Percentiles rank a stretch among this genome's conserved stretches.
Conservation (phyloP, 2,113 vertebrate species). For the Brachyhypopomus occidentalis region DNA sequence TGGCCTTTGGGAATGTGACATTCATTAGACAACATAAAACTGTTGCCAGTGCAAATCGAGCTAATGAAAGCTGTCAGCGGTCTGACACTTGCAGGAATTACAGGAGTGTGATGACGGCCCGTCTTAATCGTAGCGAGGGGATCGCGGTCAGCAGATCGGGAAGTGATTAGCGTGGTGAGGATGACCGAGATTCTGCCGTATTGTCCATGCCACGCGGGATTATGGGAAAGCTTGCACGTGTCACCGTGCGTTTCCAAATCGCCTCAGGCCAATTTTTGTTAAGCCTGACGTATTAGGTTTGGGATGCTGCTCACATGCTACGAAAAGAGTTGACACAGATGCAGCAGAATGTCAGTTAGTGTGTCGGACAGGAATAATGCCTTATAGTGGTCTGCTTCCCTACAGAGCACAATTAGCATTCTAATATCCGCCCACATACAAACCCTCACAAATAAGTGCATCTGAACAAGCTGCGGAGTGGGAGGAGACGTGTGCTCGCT, state of each 20-base stretch:
- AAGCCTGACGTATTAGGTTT: background rate
- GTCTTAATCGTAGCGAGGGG: slow-evolving; percentile 40
- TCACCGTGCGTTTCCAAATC: background rate
- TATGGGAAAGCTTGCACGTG: background rate
- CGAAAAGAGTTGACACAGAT: background rate
- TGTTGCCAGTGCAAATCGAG: slow-evolving; percentile 51
- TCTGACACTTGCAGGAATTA: slow-evolving; percentile 56
- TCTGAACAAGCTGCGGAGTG: background rate
- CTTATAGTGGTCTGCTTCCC: background rate
- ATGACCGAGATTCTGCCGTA: background rate
- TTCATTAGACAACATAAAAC: slow-evolving; percentile 67
- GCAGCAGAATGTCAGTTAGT: background rate
- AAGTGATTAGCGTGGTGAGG: background rate
- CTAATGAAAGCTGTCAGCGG: slow-evolving; percentile 57
- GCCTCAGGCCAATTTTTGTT: background rate
- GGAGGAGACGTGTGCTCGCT: background rate
- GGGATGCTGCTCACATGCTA: background rate
- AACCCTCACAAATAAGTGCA: background rate
- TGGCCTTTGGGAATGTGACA: slow-evolving; percentile 67
- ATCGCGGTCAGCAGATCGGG: slow-evolving; percentile 2
- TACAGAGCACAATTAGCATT: background rate
- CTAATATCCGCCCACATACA: background rate
- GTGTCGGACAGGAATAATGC: too few species aligned
- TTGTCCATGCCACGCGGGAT: background rate
- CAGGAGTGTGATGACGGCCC: slow-evolving; percentile 45